Evolutionary conservation across 2,113 vertebrate species (phyloP).

Genomic region (Cromileptes altivelis): DNA sequence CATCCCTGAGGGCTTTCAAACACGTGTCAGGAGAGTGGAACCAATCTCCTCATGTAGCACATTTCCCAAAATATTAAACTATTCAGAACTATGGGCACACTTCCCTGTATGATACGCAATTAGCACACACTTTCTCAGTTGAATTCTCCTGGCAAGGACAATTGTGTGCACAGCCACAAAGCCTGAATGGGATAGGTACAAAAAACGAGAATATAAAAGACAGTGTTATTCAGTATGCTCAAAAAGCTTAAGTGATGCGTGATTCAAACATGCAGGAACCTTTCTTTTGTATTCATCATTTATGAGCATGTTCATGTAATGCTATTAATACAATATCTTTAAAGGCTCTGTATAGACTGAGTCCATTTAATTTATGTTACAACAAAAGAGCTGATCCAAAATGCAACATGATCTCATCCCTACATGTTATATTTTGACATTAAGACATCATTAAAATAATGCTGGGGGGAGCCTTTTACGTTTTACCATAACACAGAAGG

Average conservation of each 20-base stretch:
- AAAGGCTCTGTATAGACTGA: background rate
- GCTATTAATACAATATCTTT: background rate
- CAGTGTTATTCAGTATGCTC: background rate
- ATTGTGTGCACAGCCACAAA: background rate
- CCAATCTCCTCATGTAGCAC: background rate
- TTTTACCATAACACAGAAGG: no score
- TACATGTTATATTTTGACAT: no score
- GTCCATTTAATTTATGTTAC: background rate
- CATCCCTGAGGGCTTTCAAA: slow-evolving; percentile 36
- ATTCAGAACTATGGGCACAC: background rate
- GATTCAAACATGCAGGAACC: background rate
- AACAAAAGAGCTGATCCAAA: background rate
- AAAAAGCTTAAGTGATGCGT: background rate
- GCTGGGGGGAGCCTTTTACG: no score
- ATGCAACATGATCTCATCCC: no score
- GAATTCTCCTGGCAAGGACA: background rate
- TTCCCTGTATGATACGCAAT: background rate
- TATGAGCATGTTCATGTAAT: background rate
- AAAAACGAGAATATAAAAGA: background rate
- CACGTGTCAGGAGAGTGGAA: background rate
- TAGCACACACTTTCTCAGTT: background rate
- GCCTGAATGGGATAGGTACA: background rate
- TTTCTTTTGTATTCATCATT: background rate
- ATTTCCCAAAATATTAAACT: background rate
- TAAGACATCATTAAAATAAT: no score